Base-by-base conservation (phyloP, 2,888 invertebrate species). In the Chorisops tibialis region DNA sequence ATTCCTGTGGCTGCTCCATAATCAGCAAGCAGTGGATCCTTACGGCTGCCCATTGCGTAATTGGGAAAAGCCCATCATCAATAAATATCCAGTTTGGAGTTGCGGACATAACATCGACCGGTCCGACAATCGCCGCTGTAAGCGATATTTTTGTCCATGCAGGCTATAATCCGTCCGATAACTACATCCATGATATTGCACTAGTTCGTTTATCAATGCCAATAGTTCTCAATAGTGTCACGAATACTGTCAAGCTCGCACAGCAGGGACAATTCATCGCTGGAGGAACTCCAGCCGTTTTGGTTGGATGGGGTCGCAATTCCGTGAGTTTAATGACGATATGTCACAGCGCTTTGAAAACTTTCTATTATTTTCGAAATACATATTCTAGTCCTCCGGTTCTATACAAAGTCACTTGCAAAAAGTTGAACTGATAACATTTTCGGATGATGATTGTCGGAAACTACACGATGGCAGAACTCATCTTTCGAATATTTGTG, bases 121-220 rank as follows among this genome's bases (percentile, higher is more conserved):
- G 72, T n/a, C 66, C 67, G 6, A 75, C 72, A 66, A 67, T 74
- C 3, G 69, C 70, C 2, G 22, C 60, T 0, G 68, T 78, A 4
- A 68, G 69, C 38, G 67, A 68, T 2, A 68, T 76, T 16, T 70
- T 79, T 18, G 66, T 68, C 30, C 81, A 79, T 49, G 71, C 74
- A 5, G 14, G 49, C 0, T 81, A 75, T 67, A 65, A 68, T 61
- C 68, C 68, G 0, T 5, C 0, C 4, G 59, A 65, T 0, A 64
- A 66, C 9, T 73, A 73, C 51, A 76, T 77, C 61, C 79, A 78
- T 62, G 81, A 81, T 37, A 76, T 79, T 16, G 74, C 79, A 5
- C 62, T 81, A 24, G 58, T 81, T 18, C 69, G 77, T 71, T 68
- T 76, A 61, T 59, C 59, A 1, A 65, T 60, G 0, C 68, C 73